Evolutionary conservation across 2,888 invertebrate species (phyloP).

Genomic region (Campoplex nolae): DNA sequence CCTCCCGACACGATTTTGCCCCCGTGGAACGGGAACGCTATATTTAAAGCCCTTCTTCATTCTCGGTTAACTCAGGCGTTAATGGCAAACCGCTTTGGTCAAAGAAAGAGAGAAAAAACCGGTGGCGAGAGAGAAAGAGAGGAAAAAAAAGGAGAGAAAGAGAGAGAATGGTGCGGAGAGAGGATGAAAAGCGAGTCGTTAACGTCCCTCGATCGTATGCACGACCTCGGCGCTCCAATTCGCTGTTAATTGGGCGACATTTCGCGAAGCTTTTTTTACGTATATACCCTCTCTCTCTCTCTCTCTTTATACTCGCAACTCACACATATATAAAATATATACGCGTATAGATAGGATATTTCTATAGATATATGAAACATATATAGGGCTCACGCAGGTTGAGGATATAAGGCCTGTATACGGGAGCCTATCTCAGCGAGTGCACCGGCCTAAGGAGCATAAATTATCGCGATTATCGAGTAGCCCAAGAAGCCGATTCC

Average conservation of each 20-base stretch:
- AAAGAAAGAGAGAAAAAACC: neutral
- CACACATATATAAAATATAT: slow-evolving; percentile 10
- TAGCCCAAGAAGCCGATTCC: slow-evolving; percentile 74
- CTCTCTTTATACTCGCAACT: slow-evolving; percentile 40
- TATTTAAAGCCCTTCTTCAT: slow-evolving; percentile 72
- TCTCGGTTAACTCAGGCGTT: slow-evolving; percentile 72
- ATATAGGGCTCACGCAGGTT: slow-evolving; percentile 26
- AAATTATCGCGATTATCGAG: slow-evolving; percentile 82
- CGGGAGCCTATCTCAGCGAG: slow-evolving; percentile 74
- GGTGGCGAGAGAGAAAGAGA: neutral
- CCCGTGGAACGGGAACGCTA: slow-evolving; percentile 71
- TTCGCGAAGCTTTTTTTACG: slow-evolving; percentile 77
- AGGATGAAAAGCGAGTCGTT: slow-evolving; percentile 70
- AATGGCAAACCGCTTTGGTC: slow-evolving; percentile 77
- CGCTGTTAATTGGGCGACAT: slow-evolving; percentile 82
- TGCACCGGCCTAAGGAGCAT: slow-evolving; percentile 73
- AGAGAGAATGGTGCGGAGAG: slow-evolving; percentile 45
- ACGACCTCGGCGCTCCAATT: slow-evolving; percentile 80
- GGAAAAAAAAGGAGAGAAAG: neutral
- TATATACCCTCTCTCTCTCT: slow-evolving; percentile 33
- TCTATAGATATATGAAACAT: slow-evolving; percentile 33
- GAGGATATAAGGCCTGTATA: slow-evolving; percentile 25
- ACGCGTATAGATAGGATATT: slow-evolving; percentile 10
- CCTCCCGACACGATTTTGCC: slow-evolving; percentile 44
- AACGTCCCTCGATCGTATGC: slow-evolving; percentile 72